Base-by-base conservation (phyloP, 2,113 vertebrate species). In the Lasiurus borealis region DNA sequence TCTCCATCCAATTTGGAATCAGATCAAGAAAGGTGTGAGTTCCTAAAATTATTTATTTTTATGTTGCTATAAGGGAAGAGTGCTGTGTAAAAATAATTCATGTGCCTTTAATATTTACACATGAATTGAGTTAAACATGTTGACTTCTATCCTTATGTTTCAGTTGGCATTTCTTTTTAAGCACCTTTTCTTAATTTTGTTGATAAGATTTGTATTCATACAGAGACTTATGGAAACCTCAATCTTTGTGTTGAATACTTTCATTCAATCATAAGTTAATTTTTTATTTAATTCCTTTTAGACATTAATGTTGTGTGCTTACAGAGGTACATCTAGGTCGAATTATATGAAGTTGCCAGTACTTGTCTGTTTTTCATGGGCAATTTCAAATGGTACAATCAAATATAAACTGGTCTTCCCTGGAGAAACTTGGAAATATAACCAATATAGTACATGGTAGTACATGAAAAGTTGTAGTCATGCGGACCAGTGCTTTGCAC, bases 11-110 rank as follows among this genome's bases (percentile, higher is more conserved):
- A 0, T 92, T 62, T 92, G 29, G 29, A 88, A 19, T n/a, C 27
- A 92, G 72, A 77, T 71, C 27, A 46, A 73, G 12, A 68, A 93
- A 91, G 19, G 29, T 72, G 6, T 68, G 88, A 92, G n/a, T 59
- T 90, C n/a, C 25, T 88, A 82, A 1, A 73, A 77, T 77, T 29
- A 62, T 87, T 93, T 96, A 50, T 85, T 78, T 96, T 78, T 95
- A 29, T 86, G 23, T 78, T 93, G 66, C 21, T 88, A 46, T 78
- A 59, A 91, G 23, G 13, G 46, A 96, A 80, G 8, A 88, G n/a
- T 85, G 25, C 34, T 83, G 2, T 80, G 10, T 68, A 83, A 93
- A 83, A 93, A 36, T 27, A 73, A 93, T 18, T 40, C 7, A 3
- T 44, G 13, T 21, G 19, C 76, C 11, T 48, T 13, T 92, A 29